phyloP scores from a whole-genome alignment of 2,888 invertebrate species.

The Electrophaes corylata region DNA sequence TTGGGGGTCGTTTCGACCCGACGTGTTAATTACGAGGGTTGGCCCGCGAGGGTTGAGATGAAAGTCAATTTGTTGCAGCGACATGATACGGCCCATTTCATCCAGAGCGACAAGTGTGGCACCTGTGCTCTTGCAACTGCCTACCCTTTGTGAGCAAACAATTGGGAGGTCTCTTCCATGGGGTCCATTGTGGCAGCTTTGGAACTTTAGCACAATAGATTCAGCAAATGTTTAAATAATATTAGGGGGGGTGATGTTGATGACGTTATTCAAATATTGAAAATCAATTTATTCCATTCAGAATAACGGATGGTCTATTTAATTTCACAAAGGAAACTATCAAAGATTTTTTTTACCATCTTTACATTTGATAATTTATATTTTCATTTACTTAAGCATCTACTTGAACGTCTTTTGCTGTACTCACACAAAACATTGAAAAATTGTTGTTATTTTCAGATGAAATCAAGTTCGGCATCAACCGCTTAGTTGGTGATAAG shows the following conservation, averaged over 20 bases:
- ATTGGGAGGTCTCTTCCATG: slow-evolving; percentile 37
- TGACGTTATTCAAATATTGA: slow-evolving; percentile 30
- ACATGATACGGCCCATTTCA: slow-evolving; percentile 87
- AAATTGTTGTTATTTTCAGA: slow-evolving; percentile 81
- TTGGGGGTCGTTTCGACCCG: slow-evolving; percentile 74
- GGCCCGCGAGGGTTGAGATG: slow-evolving; percentile 77
- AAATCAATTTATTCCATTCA: slow-evolving; percentile 15
- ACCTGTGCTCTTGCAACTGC: slow-evolving; percentile 71
- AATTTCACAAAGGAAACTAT: not conserved
- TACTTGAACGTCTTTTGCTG: not conserved
- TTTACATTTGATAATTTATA: too few relatives aligned
- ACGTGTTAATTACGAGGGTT: slow-evolving; percentile 85
- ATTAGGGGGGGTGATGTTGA: slow-evolving; percentile 27
- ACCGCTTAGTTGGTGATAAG: slow-evolving; percentile 88
- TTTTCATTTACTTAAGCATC: too few relatives aligned
- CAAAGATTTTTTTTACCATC: too few relatives aligned
- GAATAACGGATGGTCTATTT: not conserved
- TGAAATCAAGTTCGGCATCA: slow-evolving; percentile 93
- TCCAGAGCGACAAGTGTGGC: slow-evolving; percentile 80
- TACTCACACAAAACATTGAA: not conserved
- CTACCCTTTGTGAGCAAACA: slow-evolving; percentile 65
- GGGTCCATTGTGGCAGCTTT: slow-evolving; percentile 48
- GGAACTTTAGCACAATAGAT: slow-evolving; percentile 42
- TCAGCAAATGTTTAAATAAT: slow-evolving; percentile 33
- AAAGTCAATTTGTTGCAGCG: slow-evolving; percentile 87